Evolutionary conservation across 2,797 vertebrate species (phyloP).

Genomic region (Leptatherina wallacei): DNA sequence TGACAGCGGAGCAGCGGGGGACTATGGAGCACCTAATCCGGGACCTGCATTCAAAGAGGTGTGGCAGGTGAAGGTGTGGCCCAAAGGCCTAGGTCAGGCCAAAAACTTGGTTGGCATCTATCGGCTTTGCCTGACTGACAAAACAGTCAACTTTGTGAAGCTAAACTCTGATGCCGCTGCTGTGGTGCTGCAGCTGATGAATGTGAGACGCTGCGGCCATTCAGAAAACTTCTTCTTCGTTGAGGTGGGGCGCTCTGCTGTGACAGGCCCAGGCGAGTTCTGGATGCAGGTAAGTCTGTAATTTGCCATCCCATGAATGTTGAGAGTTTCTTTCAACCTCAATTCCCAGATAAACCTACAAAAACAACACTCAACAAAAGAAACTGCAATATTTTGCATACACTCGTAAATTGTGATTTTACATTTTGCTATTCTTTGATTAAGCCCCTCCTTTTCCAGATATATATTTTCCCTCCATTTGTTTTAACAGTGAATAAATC

Average conservation of each 20-base stretch:
- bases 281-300: conserved; percentile 84
- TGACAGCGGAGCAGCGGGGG: conserved; percentile 62
- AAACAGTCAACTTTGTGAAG: conserved; percentile 87
- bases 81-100: conserved; percentile 87
- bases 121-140: conserved; percentile 86
- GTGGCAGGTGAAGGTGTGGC: conserved; percentile 89
- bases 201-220: conserved; percentile 86
- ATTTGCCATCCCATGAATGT: conserved; percentile 17
- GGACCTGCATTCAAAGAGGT: conserved; percentile 88
- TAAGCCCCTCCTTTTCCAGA: neutral
- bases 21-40: conserved; percentile 80
- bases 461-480: neutral
- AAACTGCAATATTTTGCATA: conserved; percentile 7
- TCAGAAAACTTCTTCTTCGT: conserved; percentile 90
- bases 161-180: conserved; percentile 86
- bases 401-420: neutral
- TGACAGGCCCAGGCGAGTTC: conserved; percentile 85
- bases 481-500: too few relatives aligned
- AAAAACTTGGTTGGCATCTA: conserved; percentile 86
- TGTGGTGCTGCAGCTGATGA: conserved; percentile 88
- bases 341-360: conserved; percentile 8
- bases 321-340: conserved; percentile 19
- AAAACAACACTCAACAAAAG: conserved; percentile 32
- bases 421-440: neutral
- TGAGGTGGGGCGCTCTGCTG: conserved; percentile 87